Evolutionary conservation across 1,140 invertebrate genomes (phyloP), one percentile per base, ranked within the genome.

Genomic region (Diabrotica undecimpunctata): DNA sequence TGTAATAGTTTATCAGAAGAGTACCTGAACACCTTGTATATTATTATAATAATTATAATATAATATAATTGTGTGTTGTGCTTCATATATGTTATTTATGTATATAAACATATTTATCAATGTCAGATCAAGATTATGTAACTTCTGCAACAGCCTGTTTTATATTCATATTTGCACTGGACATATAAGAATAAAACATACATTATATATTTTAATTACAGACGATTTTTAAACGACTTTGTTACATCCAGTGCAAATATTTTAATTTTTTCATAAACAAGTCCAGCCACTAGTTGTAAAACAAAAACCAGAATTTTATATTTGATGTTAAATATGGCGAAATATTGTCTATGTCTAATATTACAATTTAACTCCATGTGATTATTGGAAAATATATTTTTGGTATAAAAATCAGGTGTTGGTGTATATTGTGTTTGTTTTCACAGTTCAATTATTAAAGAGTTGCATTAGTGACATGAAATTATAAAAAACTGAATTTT

Each of bases 361-460:
- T n/a, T 65, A 55, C 36, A 54, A 41, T 64, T 46, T 50, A 53
- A 68, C 64, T 76, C 65, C 65, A 76, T 77, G 75, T 77, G 74
- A 76, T 77, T 66, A 69, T 71, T 75, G 72, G 70, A 66, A 74
- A 77, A 77, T 76, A 77, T 77, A 77, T 75, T 76, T 76, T 77
- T 77, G 67, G 72, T 75, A 75, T 71, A 70, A 74, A 67, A 38
- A 51, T 61, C 41, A 46, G 41, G 66, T 65, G 62, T 54, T 64
- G 64, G 65, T 70, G 61, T 38, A 13, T 62, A 55, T 36, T 55
- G 54, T 14, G 13, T 55, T 5, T 25, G 54, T 55, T 10, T 55
- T 46, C n/a, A 25, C 25, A 25, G 25, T 4, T 25, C 25, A 25
- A 25, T 25, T 25, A 25, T 25, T 25, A 25, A 25, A 25, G 25